Conservation (phyloP, 2,797 vertebrate species). For the Notamacropus eugenii region DNA sequence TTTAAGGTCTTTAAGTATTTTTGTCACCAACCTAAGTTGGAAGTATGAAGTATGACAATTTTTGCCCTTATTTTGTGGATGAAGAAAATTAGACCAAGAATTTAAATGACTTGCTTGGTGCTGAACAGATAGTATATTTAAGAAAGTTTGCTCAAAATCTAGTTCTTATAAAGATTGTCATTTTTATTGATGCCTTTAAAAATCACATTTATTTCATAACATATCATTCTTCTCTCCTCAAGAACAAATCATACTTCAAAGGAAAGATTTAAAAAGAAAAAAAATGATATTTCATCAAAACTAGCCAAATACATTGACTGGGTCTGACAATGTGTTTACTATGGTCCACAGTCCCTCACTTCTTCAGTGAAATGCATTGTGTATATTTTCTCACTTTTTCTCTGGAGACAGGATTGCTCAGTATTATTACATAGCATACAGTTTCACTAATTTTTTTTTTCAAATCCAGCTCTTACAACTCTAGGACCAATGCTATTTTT, state of each 20-base stretch:
- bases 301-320: not conserved
- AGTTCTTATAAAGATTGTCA: not conserved
- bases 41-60: too few species aligned
- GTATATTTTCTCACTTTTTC: not conserved
- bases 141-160: not conserved
- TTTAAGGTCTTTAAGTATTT: not conserved
- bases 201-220: not conserved
- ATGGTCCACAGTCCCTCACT: not conserved
- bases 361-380: not conserved
- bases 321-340: not conserved
- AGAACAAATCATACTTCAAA: too few species aligned
- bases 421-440: not conserved
- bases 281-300: not conserved
- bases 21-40: not conserved
- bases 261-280: not conserved
- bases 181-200: not conserved
- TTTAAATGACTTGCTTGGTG: too few species aligned
- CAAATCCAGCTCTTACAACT: not conserved
- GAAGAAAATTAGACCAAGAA: too few species aligned
- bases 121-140: not conserved
- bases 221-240: too few species aligned
- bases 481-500: not conserved
- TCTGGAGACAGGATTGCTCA: not conserved
- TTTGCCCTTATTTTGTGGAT: too few species aligned
- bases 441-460: not conserved